Evolutionary conservation across 2,113 vertebrate species (phyloP).

Genomic region (Edolisoma coerulescens): DNA sequence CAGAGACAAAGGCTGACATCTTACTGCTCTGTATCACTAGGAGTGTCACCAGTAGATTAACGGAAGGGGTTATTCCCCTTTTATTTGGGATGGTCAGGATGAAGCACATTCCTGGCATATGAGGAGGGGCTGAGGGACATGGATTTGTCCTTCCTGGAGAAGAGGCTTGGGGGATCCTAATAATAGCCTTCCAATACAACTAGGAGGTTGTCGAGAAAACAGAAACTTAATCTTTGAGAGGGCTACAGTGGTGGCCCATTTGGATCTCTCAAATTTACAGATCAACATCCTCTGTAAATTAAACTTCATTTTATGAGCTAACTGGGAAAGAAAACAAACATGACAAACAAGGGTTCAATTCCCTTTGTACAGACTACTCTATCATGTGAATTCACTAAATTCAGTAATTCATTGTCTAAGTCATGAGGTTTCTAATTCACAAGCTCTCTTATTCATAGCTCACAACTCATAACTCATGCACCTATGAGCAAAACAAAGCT

Average conservation of each 20-base stretch:
- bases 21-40: not conserved
- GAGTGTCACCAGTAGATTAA: not conserved
- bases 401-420: not conserved
- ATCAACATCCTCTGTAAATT: not conserved
- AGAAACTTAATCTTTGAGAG: not conserved
- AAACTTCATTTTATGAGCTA: not conserved
- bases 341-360: not conserved
- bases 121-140: not conserved
- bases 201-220: not conserved
- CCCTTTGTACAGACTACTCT: not conserved
- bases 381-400: not conserved
- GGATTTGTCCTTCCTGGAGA: not conserved
- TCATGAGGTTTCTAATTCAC: not conserved
- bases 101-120: accelerated
- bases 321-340: not conserved
- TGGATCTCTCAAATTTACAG: not conserved
- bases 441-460: not conserved
- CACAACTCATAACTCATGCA: accelerated
- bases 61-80: not conserved
- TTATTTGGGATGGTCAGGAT: not conserved
- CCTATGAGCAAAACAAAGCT: not conserved
- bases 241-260: not conserved
- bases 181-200: not conserved
- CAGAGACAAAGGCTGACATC: not conserved
- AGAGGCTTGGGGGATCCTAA: not conserved